Conservation (phyloP, 2,113 vertebrate species). For the Dryoscopus gambensis region DNA sequence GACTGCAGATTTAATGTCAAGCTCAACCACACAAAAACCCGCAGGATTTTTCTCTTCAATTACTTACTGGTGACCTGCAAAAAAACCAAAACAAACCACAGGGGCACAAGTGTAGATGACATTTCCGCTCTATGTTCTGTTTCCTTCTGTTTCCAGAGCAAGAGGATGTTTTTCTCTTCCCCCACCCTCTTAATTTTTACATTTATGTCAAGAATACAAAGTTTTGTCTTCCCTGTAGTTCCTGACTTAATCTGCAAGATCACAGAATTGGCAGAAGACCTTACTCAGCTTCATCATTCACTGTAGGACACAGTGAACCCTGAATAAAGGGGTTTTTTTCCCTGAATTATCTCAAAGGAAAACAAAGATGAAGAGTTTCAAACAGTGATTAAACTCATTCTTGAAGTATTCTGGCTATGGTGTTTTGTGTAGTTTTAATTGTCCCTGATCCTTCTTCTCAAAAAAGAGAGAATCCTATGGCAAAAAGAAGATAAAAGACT, state of each 20-base stretch:
- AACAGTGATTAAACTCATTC: neutral
- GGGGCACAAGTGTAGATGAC: accelerated
- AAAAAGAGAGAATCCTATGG: neutral
- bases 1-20: neutral
- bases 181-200: neutral
- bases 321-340: neutral
- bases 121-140: neutral
- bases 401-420: neutral
- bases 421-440: neutral
- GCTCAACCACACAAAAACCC: neutral
- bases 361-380: neutral
- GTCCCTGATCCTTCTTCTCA: neutral
- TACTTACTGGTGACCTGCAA: neutral
- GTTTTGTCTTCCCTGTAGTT: neutral
- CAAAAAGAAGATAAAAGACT: neutral
- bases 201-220: neutral
- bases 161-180: neutral
- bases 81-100: neutral
- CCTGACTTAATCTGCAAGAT: neutral
- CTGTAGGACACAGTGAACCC: neutral
- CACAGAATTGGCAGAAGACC: neutral
- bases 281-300: neutral
- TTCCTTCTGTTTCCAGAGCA: neutral
- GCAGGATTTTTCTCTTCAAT: neutral
- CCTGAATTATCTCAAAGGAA: neutral